phyloP scores from a whole-genome alignment of 2,113 vertebrate genomes.

The Periophthalmodon schlosseri region DNA sequence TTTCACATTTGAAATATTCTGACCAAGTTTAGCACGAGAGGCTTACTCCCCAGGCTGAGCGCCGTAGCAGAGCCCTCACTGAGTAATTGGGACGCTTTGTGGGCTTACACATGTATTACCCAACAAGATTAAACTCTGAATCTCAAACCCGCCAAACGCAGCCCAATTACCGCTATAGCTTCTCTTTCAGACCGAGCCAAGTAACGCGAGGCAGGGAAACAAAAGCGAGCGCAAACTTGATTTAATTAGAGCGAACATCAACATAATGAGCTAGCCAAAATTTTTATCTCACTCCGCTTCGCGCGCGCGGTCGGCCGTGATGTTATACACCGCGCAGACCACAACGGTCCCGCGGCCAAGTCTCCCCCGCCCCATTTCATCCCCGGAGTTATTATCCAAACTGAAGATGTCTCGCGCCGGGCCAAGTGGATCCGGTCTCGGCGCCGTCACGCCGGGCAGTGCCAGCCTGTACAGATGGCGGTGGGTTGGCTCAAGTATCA shows the following conservation, averaged over 20 bases:
- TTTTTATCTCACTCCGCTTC: slow-evolving; percentile 6
- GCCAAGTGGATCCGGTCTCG: slow-evolving; percentile 32
- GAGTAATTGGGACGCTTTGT: slow-evolving; percentile 12
- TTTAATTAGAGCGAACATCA: slow-evolving; percentile 35
- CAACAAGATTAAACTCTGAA: slow-evolving; percentile 1
- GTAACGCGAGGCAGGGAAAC: slow-evolving; percentile 6
- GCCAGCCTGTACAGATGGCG: slow-evolving; percentile 61
- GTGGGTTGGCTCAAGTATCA: slow-evolving; percentile 25
- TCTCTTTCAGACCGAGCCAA: slow-evolving; percentile 2
- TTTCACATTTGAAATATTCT: slow-evolving; percentile 20
- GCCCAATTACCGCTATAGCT: not conserved
- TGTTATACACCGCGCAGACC: slow-evolving; percentile 30
- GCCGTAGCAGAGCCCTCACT: not conserved
- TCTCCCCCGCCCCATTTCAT: slow-evolving; percentile 47
- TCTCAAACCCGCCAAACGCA: not conserved
- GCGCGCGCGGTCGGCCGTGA: slow-evolving; percentile 22
- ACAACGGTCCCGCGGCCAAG: slow-evolving; percentile 35
- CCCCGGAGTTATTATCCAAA: slow-evolving; percentile 54
- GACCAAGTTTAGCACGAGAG: slow-evolving; percentile 2
- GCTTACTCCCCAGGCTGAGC: slow-evolving; percentile 5
- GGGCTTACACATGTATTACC: slow-evolving; percentile 15
- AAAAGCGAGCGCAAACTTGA: slow-evolving; percentile 9
- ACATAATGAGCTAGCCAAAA: slow-evolving; percentile 13
- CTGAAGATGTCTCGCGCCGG: slow-evolving; percentile 44
- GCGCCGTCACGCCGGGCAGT: slow-evolving; percentile 34